Evolutionary conservation across 64 coral and sea anemone genomes (phyloP).

Genomic region (Dendrophyllia cribrosa): DNA sequence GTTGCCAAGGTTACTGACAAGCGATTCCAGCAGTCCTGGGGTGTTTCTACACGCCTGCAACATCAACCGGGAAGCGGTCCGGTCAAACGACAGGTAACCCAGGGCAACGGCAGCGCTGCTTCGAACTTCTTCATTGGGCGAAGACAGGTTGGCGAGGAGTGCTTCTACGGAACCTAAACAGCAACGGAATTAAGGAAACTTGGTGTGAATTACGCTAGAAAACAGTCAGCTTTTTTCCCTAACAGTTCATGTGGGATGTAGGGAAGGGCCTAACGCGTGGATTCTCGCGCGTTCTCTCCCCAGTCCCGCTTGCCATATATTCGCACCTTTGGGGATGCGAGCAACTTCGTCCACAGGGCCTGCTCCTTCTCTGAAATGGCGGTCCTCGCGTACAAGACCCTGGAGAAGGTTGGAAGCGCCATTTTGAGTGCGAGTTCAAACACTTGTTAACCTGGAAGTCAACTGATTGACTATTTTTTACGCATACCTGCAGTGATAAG

Average conservation of each 20-base stretch:
- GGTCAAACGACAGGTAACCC: constrained; percentile 95
- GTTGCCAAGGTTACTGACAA: constrained; percentile 77
- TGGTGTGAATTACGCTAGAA: too few species aligned
- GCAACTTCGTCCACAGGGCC: too few species aligned
- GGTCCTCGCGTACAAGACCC: too few species aligned
- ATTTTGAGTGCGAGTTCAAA: neutral
- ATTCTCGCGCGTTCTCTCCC: too few species aligned
- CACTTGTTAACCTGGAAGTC: neutral
- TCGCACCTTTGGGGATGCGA: too few species aligned
- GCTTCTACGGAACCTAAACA: constrained; percentile 80
- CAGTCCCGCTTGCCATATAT: too few species aligned
- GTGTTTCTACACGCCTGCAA: constrained; percentile 93
- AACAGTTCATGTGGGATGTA: too few species aligned
- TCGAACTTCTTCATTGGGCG: constrained; percentile 83
- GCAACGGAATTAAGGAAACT: neutral
- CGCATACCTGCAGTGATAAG: constrained; percentile 89
- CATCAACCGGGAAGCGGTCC: constrained; percentile 91
- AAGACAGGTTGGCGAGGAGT: constrained; percentile 83
- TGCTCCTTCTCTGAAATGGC: too few species aligned
- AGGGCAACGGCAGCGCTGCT: constrained; percentile 94
- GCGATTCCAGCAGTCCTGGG: constrained; percentile 83
- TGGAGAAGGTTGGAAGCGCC: too few species aligned
- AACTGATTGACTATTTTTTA: neutral
- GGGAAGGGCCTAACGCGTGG: too few species aligned
- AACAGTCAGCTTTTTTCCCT: too few species aligned